Base-by-base conservation (phyloP, 2,797 vertebrate species). In the Myripristis jacobus region DNA sequence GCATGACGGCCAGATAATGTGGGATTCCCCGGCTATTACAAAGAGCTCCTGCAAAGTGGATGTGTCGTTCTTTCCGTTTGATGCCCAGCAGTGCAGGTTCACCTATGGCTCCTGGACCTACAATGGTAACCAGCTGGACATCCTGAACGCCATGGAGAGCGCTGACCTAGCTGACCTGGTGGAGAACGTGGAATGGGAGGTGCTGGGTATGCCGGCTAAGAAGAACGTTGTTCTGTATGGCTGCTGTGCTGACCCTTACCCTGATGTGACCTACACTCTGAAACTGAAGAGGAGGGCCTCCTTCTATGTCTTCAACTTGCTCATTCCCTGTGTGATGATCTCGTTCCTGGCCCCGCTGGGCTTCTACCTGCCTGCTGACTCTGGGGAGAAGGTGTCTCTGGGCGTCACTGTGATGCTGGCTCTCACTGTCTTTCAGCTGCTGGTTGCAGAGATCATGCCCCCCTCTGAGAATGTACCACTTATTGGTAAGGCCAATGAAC, bases 71-170 rank as follows among this genome's bases (percentile, higher is more conserved):
- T 98, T 98, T 80, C 97, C 97, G 12, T 97, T 98, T 0, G 97
- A 98, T 0, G 84, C 93, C 1, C 97, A 98, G 92, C 94, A 87
- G 62, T 98, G 97, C 72, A 90, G 84, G 68, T 93, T 98, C 83
- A 97, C 96, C 27, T 97, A 97, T 0, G 96, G 97, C 73, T 98
- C 97, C 29, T 98, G 97, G 97, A 97, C 97, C 3, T 93, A 98
- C 89, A 96, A 95, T 0, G 96, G 96, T 0, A 96, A 97, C 89
- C 96, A 98, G 83, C 90, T 98, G 3, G 95, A 98, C 79, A 93
- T 98, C 57, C 83, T 78, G 10, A 95, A 96, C 1, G 93, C 80
- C 1, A 87, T 95, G 86, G 89, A 94, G 0, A 85, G 88, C 0
- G 97, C 93, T 0, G 94, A 97, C 90, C 93, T 97, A 76, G 92